phyloP scores from a whole-genome alignment of 2,888 invertebrate genomes.

The Eudemis profundana region DNA sequence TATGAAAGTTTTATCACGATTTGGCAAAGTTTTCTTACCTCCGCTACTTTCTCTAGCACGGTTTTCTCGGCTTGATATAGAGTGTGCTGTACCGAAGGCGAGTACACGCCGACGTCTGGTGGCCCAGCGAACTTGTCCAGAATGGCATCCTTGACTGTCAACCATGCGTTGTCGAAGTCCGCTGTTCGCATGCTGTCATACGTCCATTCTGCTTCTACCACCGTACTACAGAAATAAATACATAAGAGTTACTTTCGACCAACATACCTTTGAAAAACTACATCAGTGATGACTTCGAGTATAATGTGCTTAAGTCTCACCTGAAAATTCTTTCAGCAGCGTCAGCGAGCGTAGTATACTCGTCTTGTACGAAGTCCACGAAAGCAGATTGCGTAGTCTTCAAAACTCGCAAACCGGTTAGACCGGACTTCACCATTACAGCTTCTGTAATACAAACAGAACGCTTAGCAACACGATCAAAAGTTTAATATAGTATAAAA shows the following conservation, averaged over 20 bases:
- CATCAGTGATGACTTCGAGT: not conserved
- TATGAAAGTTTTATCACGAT: not conserved
- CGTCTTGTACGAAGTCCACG: constrained; percentile 91
- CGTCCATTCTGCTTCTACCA: constrained; percentile 90
- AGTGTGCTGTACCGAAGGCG: constrained; percentile 92
- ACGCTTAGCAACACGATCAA: constrained; percentile 44
- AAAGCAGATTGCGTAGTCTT: constrained; percentile 94
- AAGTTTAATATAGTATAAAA: constrained; percentile 8
- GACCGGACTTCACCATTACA: constrained; percentile 87
- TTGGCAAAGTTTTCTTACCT: constrained; percentile 77
- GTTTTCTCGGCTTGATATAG: constrained; percentile 89
- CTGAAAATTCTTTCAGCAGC: constrained; percentile 90
- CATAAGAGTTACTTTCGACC: too few species aligned
- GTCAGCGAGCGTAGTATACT: constrained; percentile 90
- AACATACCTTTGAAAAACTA: not conserved
- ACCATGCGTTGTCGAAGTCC: constrained; percentile 89
- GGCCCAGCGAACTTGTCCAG: constrained; percentile 91
- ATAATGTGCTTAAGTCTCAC: constrained; percentile 50
- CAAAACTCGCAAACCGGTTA: constrained; percentile 89
- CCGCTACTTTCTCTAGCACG: constrained; percentile 88
- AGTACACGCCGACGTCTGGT: constrained; percentile 88
- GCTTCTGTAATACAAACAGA: constrained; percentile 64
- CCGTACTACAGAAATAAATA: constrained; percentile 84
- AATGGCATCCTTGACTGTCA: constrained; percentile 88
- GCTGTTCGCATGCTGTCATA: constrained; percentile 87